Percentiles rank a stretch among this genome's conserved stretches.
Conservation (phyloP, 2,113 vertebrate species). For the Charadrius vociferus region DNA sequence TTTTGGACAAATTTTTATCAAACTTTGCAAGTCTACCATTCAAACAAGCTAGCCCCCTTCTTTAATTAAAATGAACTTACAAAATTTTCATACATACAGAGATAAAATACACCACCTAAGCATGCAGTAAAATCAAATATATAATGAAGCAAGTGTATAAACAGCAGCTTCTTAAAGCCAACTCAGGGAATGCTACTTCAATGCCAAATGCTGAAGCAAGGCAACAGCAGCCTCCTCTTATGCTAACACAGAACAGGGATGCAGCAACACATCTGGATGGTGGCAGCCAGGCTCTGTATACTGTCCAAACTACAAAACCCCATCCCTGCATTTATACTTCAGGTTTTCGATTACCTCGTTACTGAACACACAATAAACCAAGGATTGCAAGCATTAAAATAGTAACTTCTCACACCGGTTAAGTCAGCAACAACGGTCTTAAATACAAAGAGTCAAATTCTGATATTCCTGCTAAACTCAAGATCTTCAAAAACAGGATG, state of each 20-base stretch:
- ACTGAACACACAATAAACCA: background rate
- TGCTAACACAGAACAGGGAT: background rate
- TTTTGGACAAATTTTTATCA: background rate
- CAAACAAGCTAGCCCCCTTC: background rate
- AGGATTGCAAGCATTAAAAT: background rate
- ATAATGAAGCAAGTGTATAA: background rate
- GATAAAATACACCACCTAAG: background rate
- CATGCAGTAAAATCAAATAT: background rate
- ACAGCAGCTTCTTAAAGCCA: background rate
- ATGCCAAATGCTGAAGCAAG: background rate
- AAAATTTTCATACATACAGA: background rate
- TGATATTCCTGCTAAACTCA: background rate
- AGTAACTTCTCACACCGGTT: background rate
- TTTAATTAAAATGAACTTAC: background rate
- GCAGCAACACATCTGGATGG: background rate
- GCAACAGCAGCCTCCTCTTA: background rate
- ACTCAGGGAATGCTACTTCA: background rate
- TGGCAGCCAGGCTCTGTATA: background rate
- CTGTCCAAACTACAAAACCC: background rate
- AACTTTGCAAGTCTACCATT: background rate
- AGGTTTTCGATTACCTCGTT: background rate
- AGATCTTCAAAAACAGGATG: background rate
- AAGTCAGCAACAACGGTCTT: background rate
- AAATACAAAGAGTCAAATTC: background rate
- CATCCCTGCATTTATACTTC: background rate